Base-by-base conservation (phyloP, 2,113 vertebrate species). In the Pelodiscus sinensis region DNA sequence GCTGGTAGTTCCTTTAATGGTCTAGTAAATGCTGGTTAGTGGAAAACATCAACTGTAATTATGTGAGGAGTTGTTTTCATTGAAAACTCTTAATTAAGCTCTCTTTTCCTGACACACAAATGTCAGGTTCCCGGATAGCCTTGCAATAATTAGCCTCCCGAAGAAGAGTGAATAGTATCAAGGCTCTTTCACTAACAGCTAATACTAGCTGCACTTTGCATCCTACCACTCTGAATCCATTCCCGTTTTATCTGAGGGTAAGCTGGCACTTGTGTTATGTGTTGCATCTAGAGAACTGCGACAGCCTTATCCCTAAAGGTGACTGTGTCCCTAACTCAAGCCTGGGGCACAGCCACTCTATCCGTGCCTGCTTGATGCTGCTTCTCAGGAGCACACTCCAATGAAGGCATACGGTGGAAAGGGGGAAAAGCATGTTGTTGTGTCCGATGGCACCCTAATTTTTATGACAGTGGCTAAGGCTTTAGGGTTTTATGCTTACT, bases 381-480 rank as follows among this genome's bases (percentile, higher is more conserved):
- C 11, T 80, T n/a, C 52, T 80, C 29, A 56, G 54, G 79, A 56
- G n/a, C 52, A 38, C 52, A 35, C 38, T 80, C 19, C 19, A 56
- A 29, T 56, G 79, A 55, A 56, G 79, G 8, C 79, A 56, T 80
- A 80, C 56, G 79, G 54, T 56, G 21, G 31, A 31, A 54, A 80
- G 21, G 52, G 24, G 54, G 35, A 62, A 38, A 92, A 91, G 19
- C 35, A 54, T 44, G 52, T 75, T 94, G 25, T 31, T 57, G 0
- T 81, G 62, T 56, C 35, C 77, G 51, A 57, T 55, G 91, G 68
- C 79, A 93, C 25, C 3, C 29, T 54, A 29, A 51, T 86, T 92
- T 95, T 92, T 88, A 21, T 80, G 79, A 31, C 79, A 88, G 31
- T 50, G 77, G 15, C 80, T 94, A 90, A 88, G 71, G 35, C n/a